Evolutionary conservation across 2,797 vertebrate genomes (phyloP).

Genomic region (Apodemus agrarius): DNA sequence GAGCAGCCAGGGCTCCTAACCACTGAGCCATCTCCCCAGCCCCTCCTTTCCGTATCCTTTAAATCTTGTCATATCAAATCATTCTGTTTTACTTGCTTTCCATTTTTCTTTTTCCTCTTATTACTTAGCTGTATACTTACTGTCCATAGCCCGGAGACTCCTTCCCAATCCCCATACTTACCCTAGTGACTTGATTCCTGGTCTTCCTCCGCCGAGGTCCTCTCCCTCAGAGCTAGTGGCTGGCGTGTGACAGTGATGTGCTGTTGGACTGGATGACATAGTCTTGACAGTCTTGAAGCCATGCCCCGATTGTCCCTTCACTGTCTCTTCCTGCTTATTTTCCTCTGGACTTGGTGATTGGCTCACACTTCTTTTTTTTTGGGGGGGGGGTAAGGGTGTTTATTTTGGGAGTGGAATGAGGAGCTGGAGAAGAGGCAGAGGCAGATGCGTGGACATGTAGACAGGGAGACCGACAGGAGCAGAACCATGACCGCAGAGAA

Average conservation of each 20-base stretch:
- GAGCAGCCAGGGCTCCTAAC: background rate
- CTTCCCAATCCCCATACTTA: background rate
- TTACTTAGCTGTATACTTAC: background rate
- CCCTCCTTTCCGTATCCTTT: background rate
- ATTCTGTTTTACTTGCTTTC: constrained; percentile 30
- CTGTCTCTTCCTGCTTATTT: background rate
- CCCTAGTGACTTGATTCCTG: background rate
- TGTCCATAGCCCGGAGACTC: background rate
- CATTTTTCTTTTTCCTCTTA: background rate
- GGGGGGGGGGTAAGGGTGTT: too few species aligned
- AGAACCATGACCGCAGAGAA: too few species aligned
- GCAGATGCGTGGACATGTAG: too few species aligned
- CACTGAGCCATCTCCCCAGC: background rate
- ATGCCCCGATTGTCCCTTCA: background rate
- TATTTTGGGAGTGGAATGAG: too few species aligned
- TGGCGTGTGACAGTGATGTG: background rate
- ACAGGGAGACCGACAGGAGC: too few species aligned
- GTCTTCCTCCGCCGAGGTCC: background rate
- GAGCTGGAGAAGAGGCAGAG: too few species aligned
- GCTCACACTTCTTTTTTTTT: background rate
- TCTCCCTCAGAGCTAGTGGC: background rate
- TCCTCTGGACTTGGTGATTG: background rate
- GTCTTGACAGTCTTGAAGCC: background rate
- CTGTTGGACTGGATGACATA: background rate
- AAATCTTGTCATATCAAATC: background rate